phyloP scores from a whole-genome alignment of 2,113 vertebrate species.

The Chloroceryle aenea region DNA sequence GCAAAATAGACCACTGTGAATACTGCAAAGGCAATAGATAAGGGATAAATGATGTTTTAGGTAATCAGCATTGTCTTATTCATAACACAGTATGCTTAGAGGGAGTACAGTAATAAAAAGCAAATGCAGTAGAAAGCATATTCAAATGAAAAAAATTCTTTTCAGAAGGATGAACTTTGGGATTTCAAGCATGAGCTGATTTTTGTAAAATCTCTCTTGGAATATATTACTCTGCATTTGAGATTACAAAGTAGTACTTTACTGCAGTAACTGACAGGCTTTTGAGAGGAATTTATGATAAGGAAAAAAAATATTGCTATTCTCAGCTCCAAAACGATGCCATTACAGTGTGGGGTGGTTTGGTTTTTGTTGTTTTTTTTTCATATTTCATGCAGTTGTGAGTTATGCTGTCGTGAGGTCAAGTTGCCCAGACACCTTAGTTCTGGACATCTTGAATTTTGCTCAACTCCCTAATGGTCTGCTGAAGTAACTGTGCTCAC shows the following conservation, averaged over 20 bases:
- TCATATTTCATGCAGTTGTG: too few relatives aligned
- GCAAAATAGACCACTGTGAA: not conserved
- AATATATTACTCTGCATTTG: not conserved
- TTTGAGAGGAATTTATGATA: not conserved
- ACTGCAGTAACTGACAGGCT: not conserved
- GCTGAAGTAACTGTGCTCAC: not conserved
- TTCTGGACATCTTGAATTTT: not conserved
- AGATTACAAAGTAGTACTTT: not conserved
- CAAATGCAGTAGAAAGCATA: not conserved
- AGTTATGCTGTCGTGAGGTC: not conserved
- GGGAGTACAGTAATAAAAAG: not conserved
- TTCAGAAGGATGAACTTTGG: not conserved
- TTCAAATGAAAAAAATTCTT: not conserved
- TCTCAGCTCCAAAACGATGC: not conserved
- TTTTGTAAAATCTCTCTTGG: not conserved
- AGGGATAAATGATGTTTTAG: not conserved
- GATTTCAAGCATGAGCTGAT: not conserved
- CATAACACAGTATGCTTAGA: not conserved
- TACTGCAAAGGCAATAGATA: not conserved
- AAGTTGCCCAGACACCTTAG: not conserved
- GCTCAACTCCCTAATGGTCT: not conserved
- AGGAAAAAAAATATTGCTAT: not conserved
- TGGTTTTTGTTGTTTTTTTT: not conserved
- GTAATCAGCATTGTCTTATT: not conserved
- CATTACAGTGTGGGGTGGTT: not conserved